Base-by-base conservation (phyloP, 2,797 vertebrate species). In the Lophius americanus region DNA sequence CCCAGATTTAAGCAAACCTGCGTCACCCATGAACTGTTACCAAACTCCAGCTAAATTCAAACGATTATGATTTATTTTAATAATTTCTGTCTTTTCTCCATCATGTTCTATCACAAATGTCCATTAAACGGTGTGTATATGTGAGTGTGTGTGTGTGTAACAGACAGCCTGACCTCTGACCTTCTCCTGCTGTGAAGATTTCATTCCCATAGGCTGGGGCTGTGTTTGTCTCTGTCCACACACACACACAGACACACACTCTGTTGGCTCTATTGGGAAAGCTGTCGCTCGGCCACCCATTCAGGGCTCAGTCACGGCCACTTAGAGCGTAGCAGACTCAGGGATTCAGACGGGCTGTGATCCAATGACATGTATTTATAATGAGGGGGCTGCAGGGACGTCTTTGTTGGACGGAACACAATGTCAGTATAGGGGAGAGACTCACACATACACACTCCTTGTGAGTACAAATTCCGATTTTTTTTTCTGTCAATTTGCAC, bases 351-450 rank as follows among this genome's bases (percentile, higher is more conserved):
- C 70, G 88, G 92, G 91, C 87, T 91, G 90, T 93, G 92, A 93
- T 93, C 93, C 93, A 92, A 92, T 94, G 92, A 94, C 92, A 93
- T 93, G 93, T 91, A 92, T 93, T 93, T 93, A 92, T 93, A 93
- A 93, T 93, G 90, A 93, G 92, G 91, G 90, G 78, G 87, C 82
- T 76, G 65, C 35, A 38, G 85, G 88, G 85, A 93, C 79, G 90
- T 93, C 92, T 94, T 93, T 94, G 92, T 93, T 92, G 90, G 85
- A 80, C 38, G 55, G 85, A 23, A 90, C 86, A 93, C 90, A 93
- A 92, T 92, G 87, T 93, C 76, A 73, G 78, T 60, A 59, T 73
- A 70, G 68, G 73, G n/a, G 82, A 44, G 10, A 44, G 10, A 44
- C 43, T 11, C 43, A 42, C 41, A 8, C 41, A 42, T 9, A 42